Base-by-base conservation (phyloP, 2,113 vertebrate species). In the Solea solea region DNA sequence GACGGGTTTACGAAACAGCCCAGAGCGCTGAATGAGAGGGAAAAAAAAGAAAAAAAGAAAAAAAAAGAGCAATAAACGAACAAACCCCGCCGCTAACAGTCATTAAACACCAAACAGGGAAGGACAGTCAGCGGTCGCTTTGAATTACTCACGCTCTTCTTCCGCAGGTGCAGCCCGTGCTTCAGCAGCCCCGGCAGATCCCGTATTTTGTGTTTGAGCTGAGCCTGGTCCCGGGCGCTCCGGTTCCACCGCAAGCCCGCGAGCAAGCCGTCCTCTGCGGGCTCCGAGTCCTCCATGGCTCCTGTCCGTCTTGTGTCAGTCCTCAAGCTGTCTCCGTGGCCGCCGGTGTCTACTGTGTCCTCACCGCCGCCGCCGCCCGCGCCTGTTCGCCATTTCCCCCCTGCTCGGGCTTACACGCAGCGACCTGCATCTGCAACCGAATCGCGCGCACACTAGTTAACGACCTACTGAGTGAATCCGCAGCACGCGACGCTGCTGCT, bases 121-220 rank as follows among this genome's bases (percentile, higher is more conserved):
- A 74, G 80, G 66, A 81, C 65, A 53, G 10, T 0, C 54, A 14
- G 45, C 16, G 74, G 78, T 65, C 27, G 64, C 15, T 69, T 52
- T 39, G 57, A 70, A 46, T 60, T 58, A 94, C 94, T 94, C 91
- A 94, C 94, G 91, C 92, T 94, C 86, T 97, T 98, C 93, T 96
- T 98, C 90, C 96, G 93, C 94, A 98, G 92, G 83, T 96, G 96
- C 78, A 98, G 94, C 54, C 96, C 96, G 92, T 96, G 97, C 78
- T 97, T 95, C 67, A 98, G 93, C 65, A 97, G 89, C 48, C 96
- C 95, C 2, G 97, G 97, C 82, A 98, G 93, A 72, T 98, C 96
- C 89, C 93, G 88, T 80, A 98, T 96, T 91, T 96, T 96, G 84
- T 97, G 96, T 84, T 96, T 96, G 75, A 95, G 94, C 90, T 96